Conservation (phyloP, 2,888 invertebrate genomes). For the Tetanocera ferruginea region DNA sequence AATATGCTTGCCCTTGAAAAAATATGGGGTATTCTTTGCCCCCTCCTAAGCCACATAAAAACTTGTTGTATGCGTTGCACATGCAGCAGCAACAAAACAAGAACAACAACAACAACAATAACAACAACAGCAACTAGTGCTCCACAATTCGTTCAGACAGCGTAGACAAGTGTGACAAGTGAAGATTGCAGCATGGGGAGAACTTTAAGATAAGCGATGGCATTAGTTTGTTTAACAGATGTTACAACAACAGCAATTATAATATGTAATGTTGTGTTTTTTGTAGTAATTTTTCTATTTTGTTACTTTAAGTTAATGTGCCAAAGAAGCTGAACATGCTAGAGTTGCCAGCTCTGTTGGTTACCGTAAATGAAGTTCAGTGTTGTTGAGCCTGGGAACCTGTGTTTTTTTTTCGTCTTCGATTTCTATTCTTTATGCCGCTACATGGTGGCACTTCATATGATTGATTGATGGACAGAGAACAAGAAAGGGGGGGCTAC, state of each 20-base stretch:
- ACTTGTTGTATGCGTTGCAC: background rate
- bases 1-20: no score
- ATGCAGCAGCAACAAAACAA: background rate
- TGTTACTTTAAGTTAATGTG: background rate
- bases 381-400: conserved; percentile 5
- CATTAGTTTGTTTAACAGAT: conserved; percentile 29
- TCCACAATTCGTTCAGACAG: background rate
- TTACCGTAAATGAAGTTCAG: background rate
- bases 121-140: background rate
- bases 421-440: no score
- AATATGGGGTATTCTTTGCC: no score
- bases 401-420: no score
- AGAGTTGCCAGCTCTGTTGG: no score
- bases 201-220: background rate
- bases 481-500: no score
- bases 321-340: no score
- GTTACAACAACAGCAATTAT: conserved; percentile 27
- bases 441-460: no score
- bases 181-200: conserved; percentile 10
- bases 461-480: no score
- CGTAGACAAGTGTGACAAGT: conserved; percentile 6
- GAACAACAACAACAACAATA: background rate
- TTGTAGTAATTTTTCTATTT: background rate
- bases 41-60: no score
- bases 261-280: background rate